Evolutionary conservation across 2,797 vertebrate genomes (phyloP), one percentile per base, ranked within the genome.

Genomic region (Liasis olivaceus): DNA sequence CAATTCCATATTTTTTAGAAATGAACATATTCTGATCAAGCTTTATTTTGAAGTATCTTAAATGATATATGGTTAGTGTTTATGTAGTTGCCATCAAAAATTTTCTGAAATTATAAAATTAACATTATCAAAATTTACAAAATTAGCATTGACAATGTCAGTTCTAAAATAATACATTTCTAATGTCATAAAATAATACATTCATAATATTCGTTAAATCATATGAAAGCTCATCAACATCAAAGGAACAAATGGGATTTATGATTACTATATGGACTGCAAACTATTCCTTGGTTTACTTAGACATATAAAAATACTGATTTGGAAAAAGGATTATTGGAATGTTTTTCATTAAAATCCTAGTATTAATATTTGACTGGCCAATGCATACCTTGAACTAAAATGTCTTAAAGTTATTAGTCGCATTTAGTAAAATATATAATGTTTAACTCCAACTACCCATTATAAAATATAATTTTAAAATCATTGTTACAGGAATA

Each of bases 341-440:
- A 89, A 22, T 84, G 64, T 64, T 60, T 84, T 88, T 81, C 59
- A 88, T 62, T 88, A 63, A 63, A 62, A 91, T 91, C 42, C 36
- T 66, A 66, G 42, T 77, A 15, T 91, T 77, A 56, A 91, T 60
- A 5, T 22, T 60, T 51, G 51, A 69, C 15, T 72, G 58, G 58
- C 31, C 47, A 47, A 22, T 36, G 15, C 28, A 88, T 54, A 81
- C 42, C 54, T 89, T 84, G 59, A 81, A 11, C 60, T 62, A 66
- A 63, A 28, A 87, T 87, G 5, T n/a, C 36, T 72, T 51, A 77
- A 59, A 81, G 13, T 51, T 20, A 14, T 31, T 54, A 54, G 28
- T 81, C 42, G 47, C 72, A 81, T 47, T 81, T 81, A 9, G 72
- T 89, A 64, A 89, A 54, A 88, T 2, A 20, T n/a, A 14, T 51